Conservation (phyloP, 2,113 vertebrate genomes). For the Oreotrochilus melanogaster region DNA sequence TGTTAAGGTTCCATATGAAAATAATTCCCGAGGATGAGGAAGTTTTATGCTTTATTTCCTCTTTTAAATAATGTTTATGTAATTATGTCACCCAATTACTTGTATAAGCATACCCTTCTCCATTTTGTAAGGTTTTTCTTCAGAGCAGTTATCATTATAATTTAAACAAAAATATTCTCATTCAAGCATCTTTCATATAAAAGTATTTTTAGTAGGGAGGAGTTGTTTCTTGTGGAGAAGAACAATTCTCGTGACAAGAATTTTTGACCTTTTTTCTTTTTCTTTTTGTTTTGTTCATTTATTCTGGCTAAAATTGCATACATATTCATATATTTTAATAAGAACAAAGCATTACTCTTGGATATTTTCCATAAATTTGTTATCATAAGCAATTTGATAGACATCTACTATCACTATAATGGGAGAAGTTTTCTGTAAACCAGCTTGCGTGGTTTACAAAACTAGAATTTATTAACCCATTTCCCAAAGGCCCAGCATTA, state of each 20-base stretch:
- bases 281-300: conserved; percentile 77
- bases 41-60: conserved; percentile 37
- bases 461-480: conserved; percentile 66
- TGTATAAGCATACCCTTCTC: background rate
- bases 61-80: conserved; percentile 10
- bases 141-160: background rate
- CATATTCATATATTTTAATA: conserved; percentile 84
- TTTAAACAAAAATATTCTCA: background rate
- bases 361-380: conserved; percentile 82
- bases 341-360: conserved; percentile 77
- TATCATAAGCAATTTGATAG: conserved; percentile 77
- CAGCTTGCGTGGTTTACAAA: conserved; percentile 20
- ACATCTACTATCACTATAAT: conserved; percentile 62
- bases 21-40: background rate
- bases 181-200: background rate
- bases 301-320: conserved; percentile 82
- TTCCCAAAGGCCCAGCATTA: conserved; percentile 8
- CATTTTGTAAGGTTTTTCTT: background rate
- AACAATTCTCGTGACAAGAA: conserved; percentile 34
- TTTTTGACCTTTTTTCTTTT: conserved; percentile 75
- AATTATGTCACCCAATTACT: background rate
- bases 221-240: conserved; percentile 6
- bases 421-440: conserved; percentile 58
- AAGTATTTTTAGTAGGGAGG: background rate
- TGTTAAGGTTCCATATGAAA: background rate